Base-by-base conservation (phyloP, 1,140 invertebrate genomes). In the Cryptotermes secundus region DNA sequence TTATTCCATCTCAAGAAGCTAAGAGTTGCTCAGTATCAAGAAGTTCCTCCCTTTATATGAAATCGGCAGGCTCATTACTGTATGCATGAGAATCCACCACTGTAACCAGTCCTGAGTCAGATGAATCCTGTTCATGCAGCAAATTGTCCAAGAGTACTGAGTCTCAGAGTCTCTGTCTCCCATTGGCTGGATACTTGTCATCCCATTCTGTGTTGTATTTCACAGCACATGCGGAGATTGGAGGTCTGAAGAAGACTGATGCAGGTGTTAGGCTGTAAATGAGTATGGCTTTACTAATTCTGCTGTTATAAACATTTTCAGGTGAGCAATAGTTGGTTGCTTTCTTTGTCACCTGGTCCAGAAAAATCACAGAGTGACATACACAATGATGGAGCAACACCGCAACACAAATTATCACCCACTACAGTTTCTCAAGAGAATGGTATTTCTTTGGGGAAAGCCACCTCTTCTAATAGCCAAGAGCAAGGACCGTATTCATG, bases 261-360 rank as follows among this genome's bases (percentile, higher is more conserved):
- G n/a, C n/a, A 31, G 34, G 22, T 14, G 12, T n/a, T n/a, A 79
- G 14, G 79, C 31, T 35, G 34, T 35, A 31, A 79, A n/a, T 31
- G 12, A 79, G 22, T 31, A 19, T 14, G 22, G 31, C n/a, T 2
- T 79, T 79, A 34, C 79, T 31, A 31, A n/a, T n/a, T 19, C 14
- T 31, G 14, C 16, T 31, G 10, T 79, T 79, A 12, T 79, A n/a
- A 35, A 81, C 9, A 34, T 26, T 38, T 38, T 31, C 26, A 81
- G 42, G 35, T 45, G 34, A 81, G 34, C n/a, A 36, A 81, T 35
- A 81, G 80, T 81, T 81, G 80, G 80, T 45, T 81, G 35, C 80
- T 81, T 9, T 81, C 80, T 38, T n/a, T 81, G 80, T 45, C 80
- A 81, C 24, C 35, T 81, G 26, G 26, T 34, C 34, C 14, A 31